These are phyloP conservation scores for Axinella damicornis DNA, from an alignment of 37 sponge, comb jelly and placozoan genomes.

Conservation along the genomic window DNA sequence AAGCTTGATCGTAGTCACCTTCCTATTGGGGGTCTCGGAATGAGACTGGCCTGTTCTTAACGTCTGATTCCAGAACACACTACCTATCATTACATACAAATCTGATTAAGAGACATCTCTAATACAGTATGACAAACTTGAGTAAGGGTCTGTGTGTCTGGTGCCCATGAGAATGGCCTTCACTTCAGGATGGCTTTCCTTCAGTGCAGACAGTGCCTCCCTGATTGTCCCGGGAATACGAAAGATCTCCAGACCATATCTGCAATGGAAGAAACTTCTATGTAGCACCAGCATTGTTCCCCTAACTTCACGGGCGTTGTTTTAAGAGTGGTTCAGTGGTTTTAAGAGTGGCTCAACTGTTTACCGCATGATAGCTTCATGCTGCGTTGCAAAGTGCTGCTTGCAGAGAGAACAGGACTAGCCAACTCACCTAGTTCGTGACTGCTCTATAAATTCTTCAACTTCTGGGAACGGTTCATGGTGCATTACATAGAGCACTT, in stretches of 20 bases:
- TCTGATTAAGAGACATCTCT: too few relatives aligned
- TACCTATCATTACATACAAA: too few relatives aligned
- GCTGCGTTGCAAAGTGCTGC: too few relatives aligned
- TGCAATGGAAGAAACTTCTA: neutral
- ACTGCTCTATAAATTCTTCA: conserved; percentile 61
- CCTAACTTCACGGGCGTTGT: too few relatives aligned
- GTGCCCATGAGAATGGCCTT: conserved; percentile 95
- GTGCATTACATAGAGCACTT: conserved; percentile 68
- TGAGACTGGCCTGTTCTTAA: neutral
- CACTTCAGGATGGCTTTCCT: conserved; percentile 65
- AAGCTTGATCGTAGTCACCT: neutral
- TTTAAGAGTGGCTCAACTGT: too few relatives aligned
- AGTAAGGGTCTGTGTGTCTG: conserved; percentile 86
- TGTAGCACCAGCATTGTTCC: too few relatives aligned
- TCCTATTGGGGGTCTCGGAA: too few relatives aligned
- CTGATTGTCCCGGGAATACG: conserved; percentile 42
- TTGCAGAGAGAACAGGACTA: too few relatives aligned
- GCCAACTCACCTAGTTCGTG: neutral
- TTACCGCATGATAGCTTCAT: too few relatives aligned
- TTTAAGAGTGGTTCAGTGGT: too few relatives aligned
- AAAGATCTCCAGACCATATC: conserved; percentile 72
- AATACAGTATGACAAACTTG: conserved; percentile 28
- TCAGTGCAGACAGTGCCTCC: conserved; percentile 64
- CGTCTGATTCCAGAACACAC: neutral
- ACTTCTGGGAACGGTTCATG: conserved; percentile 76